These are phyloP conservation scores for Nyctibius bracteatus DNA, from an alignment of 2,113 vertebrate species.

Conservation along the genomic window DNA sequence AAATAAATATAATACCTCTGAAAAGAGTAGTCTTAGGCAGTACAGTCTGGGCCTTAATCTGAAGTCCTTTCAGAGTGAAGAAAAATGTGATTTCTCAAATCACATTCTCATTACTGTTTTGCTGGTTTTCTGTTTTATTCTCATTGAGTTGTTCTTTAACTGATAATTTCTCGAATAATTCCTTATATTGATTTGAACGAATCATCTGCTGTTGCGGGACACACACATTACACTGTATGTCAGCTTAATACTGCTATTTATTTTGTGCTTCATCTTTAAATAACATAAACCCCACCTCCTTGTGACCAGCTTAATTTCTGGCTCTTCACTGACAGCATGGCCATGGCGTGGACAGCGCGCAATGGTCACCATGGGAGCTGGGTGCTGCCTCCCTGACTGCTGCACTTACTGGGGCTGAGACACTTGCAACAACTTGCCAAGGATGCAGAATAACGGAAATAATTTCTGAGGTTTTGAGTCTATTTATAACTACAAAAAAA, in stretches of 20 bases:
- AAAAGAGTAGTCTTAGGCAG: not conserved
- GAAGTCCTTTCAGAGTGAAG: not conserved
- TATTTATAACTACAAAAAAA: constrained; percentile 10
- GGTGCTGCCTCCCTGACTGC: not conserved
- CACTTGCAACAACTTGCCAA: not conserved
- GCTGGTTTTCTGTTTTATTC: not conserved
- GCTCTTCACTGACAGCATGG: not conserved
- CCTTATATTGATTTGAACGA: not conserved
- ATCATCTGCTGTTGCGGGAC: not conserved
- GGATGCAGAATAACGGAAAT: not conserved
- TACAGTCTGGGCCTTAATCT: not conserved
- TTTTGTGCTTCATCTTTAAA: not conserved
- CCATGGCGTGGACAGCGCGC: accelerated
- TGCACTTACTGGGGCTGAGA: not conserved
- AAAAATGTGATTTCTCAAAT: not conserved
- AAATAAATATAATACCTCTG: not conserved
- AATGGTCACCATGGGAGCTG: not conserved
- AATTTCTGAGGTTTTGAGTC: not conserved
- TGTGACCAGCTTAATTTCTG: not conserved
- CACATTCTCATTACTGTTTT: not conserved
- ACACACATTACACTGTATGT: no score
- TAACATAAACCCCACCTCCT: not conserved
- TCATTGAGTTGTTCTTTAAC: not conserved
- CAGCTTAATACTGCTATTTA: not conserved
- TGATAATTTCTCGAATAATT: not conserved